These are phyloP conservation scores for Drosophila helvetica DNA, from an alignment of 2,888 invertebrate species.

Conservation along the genomic window DNA sequence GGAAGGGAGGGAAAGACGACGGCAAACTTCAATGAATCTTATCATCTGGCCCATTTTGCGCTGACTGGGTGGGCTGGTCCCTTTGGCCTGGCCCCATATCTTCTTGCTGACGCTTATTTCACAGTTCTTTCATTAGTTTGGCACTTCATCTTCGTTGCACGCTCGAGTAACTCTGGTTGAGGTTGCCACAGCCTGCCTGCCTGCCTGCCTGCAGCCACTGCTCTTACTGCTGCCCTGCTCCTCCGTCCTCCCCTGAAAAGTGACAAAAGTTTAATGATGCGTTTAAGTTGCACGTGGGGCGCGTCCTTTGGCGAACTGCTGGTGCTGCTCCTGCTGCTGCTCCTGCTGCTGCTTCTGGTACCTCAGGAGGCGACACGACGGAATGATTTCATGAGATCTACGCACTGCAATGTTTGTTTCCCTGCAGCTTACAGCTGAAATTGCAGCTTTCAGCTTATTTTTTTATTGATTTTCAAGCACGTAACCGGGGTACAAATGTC, in stretches of 20 bases:
- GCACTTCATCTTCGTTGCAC: conserved; percentile 57
- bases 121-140: conserved; percentile 63
- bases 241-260: too few relatives aligned
- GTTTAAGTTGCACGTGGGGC: conserved; percentile 54
- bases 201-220: conserved; percentile 20
- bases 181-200: conserved; percentile 62
- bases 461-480: conserved; percentile 15
- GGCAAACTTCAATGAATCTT: conserved; percentile 36
- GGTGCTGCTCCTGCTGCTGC: background rate
- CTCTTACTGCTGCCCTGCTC: background rate
- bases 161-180: conserved; percentile 55
- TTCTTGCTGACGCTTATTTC: conserved; percentile 4
- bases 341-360: conserved; percentile 1
- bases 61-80: conserved; percentile 10
- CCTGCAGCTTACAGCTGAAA: background rate
- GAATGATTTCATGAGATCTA: conserved; percentile 31
- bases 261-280: conserved; percentile 80
- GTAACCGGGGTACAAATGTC: conserved; percentile 6
- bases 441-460: conserved; percentile 25
- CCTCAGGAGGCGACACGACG: conserved; percentile 14
- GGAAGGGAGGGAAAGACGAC: conserved; percentile 1
- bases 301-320: conserved; percentile 26
- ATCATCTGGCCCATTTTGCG: conserved; percentile 40
- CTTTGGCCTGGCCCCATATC: background rate
- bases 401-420: conserved; percentile 37